These are phyloP conservation scores for Ailurus styani DNA, from an alignment of 2,113 vertebrate species.

Conservation along the genomic window DNA sequence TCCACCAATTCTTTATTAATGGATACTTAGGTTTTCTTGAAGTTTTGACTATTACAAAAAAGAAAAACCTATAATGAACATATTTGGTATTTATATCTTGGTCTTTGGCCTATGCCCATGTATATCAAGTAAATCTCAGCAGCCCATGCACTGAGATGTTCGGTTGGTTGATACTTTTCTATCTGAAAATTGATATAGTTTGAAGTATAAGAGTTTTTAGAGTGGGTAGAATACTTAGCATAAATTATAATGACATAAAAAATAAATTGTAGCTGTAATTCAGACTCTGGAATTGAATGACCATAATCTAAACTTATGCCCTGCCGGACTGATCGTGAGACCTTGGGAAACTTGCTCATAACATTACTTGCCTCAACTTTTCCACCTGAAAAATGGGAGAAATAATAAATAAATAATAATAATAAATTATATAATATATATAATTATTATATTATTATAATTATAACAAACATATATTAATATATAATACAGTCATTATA, in stretches of 20 bases:
- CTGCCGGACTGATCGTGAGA: background rate
- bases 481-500: no score
- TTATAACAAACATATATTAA: no score
- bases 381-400: background rate
- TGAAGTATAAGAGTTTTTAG: background rate
- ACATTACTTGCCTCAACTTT: background rate
- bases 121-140: background rate
- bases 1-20: background rate
- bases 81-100: background rate
- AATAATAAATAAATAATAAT: no score
- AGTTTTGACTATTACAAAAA: background rate
- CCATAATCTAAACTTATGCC: background rate
- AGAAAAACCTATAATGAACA: background rate
- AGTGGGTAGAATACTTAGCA: background rate
- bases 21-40: background rate
- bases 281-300: background rate
- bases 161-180: background rate
- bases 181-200: background rate
- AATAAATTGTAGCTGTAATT: background rate
- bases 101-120: background rate
- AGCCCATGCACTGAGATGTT: background rate
- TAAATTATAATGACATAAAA: background rate
- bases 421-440: no score
- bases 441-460: no score
- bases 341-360: background rate